Evolutionary conservation across 2,113 vertebrate species (phyloP), one percentile per base, ranked within the genome.

Genomic region (Mormyrus iriodes): DNA sequence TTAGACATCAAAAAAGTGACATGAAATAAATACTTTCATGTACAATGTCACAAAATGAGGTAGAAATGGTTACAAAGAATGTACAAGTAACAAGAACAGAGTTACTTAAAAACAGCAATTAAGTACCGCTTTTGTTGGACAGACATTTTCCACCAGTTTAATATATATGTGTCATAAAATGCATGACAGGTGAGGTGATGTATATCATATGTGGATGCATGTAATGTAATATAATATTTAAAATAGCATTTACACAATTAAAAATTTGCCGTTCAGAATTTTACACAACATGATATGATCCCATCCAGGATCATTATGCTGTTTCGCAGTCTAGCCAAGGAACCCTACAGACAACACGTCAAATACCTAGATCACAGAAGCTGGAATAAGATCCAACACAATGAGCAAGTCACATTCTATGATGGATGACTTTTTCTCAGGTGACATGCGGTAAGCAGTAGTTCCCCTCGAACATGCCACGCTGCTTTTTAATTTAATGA

Each of bases 1-100:
- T 95, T 92, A 95, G 96, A 97, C 97, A 97, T 96, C 95, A 94
- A 95, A 97, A 95, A 95, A 96, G 95, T 95, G 96, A 97, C 97
- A 97, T 97, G 97, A 98, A 98, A 98, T 98, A 98, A 98, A 98
- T 97, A 99, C 88, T 97, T 96, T 97, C 97, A 97, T 97, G 97
- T 99, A 98, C 97, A 98, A 98, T 92, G 95, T 96, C 95, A 96
- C 97, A 98, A 97, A 95, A 97, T 98, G 98, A 99, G 98, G 98
- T 99, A 99, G 98, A 99, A 98, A 97, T 97, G 97, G 97, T 99
- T 97, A 97, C 97, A 98, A 95, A 97, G 96, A 95, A 96, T 95
- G 95, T 96, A 97, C 96, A 97, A 96, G 94, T 95, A 96, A 93
- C 93, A 95, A 96, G 93, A 94, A 95, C 91, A 95, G 95, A 94